These are phyloP conservation scores for Prunella fulvescens DNA, from an alignment of 2,113 vertebrate genomes.

Conservation along the genomic window DNA sequence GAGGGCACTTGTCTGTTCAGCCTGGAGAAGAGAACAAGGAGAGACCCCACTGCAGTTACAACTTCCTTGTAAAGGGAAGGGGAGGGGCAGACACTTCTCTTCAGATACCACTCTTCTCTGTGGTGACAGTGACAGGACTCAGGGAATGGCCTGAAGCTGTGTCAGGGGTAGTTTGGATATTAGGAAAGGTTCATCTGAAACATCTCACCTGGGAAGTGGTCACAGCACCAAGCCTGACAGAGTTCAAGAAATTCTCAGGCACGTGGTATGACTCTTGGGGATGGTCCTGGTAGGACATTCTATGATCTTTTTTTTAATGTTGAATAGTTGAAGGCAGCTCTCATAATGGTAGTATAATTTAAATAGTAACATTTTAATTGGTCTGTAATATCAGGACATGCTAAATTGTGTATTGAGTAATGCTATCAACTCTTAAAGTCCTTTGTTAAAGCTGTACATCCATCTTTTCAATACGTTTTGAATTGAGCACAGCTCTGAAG, in stretches of 20 bases:
- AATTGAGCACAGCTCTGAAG: not conserved
- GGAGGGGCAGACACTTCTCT: not conserved
- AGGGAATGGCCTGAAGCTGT: not conserved
- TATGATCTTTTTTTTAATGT: not conserved
- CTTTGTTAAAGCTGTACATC: not conserved
- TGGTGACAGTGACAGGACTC: not conserved
- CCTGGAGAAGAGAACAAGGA: not conserved
- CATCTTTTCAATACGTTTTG: not conserved
- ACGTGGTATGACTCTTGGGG: not conserved
- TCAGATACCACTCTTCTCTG: not conserved
- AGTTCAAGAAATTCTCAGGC: rapidly evolving
- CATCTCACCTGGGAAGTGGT: not conserved
- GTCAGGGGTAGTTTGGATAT: not conserved
- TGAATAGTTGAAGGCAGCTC: not conserved
- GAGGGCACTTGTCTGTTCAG: not conserved
- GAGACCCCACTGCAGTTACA: not conserved
- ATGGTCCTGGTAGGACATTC: not conserved
- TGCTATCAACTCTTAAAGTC: not conserved
- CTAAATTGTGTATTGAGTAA: not conserved
- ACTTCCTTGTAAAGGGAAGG: rapidly evolving
- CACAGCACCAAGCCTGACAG: not conserved
- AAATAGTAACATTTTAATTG: not conserved
- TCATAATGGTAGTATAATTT: not conserved
- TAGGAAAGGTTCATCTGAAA: not conserved
- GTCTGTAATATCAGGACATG: not conserved